These are phyloP conservation scores for Abramis brama DNA, from an alignment of 2,113 vertebrate genomes.

Conservation along the genomic window DNA sequence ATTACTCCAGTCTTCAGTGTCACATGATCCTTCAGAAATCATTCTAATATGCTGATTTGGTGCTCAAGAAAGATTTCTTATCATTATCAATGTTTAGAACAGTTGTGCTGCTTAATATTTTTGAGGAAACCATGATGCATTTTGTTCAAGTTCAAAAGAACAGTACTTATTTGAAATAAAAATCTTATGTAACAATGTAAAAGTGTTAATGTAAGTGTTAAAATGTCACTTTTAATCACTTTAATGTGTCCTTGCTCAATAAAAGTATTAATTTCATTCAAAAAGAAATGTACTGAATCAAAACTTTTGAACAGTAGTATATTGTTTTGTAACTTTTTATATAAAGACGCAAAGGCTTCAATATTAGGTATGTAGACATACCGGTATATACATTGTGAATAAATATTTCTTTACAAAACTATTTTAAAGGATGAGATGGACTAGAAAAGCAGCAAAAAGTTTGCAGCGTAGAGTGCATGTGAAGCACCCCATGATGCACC, in stretches of 20 bases:
- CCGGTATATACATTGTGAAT: background rate
- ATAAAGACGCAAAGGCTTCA: background rate
- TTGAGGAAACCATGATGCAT: background rate
- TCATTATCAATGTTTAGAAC: background rate
- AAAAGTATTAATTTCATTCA: background rate
- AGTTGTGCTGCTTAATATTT: background rate
- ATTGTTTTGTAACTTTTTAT: background rate
- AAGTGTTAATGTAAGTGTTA: background rate
- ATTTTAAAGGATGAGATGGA: background rate
- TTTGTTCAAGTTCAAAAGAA: background rate
- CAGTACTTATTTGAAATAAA: background rate
- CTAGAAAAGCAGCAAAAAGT: background rate
- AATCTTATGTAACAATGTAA: background rate
- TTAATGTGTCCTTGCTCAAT: background rate
- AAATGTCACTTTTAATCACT: background rate
- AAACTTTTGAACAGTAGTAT: background rate
- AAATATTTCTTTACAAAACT: background rate
- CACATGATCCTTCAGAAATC: background rate
- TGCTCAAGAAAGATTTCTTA: background rate
- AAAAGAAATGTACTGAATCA: background rate
- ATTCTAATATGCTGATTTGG: background rate
- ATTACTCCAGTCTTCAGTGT: background rate
- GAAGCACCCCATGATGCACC: background rate
- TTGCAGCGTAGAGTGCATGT: too few species aligned
- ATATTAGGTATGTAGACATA: background rate